phyloP scores from a whole-genome alignment of 2,888 invertebrate species.

The Caenorhabditis sulstoni region DNA sequence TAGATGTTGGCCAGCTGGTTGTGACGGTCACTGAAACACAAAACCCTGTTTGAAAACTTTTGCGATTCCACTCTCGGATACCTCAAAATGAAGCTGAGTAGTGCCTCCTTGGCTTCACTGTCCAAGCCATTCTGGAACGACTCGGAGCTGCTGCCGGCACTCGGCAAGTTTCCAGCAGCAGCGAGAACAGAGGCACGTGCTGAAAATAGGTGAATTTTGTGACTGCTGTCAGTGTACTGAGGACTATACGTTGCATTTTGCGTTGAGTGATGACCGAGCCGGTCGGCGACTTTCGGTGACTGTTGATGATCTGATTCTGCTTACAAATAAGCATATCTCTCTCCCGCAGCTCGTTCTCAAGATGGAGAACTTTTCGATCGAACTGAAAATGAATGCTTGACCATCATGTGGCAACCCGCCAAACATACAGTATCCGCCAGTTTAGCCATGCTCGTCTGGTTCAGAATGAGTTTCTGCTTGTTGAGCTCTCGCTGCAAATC shows the following conservation, averaged over 20 bases:
- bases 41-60: neutral
- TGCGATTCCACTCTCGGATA: no score
- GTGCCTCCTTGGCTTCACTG: conserved; percentile 42
- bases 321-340: conserved; percentile 70
- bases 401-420: neutral
- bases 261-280: conserved; percentile 38
- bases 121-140: conserved; percentile 61
- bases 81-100: conserved; percentile 62
- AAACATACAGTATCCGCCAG: conserved; percentile 62
- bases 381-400: conserved; percentile 56
- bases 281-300: conserved; percentile 61
- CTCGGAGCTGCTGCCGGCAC: conserved; percentile 65
- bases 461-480: conserved; percentile 63
- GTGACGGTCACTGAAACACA: conserved; percentile 59
- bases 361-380: conserved; percentile 62
- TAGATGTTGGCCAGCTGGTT: conserved; percentile 66
- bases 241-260: conserved; percentile 52
- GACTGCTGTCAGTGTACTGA: no score
- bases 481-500: conserved; percentile 66
- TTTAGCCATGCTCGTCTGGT: conserved; percentile 61
- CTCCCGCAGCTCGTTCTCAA: conserved; percentile 70
- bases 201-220: conserved; percentile 17
- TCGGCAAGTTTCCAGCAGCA: conserved; percentile 55
- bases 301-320: conserved; percentile 70
- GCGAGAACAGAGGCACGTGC: conserved; percentile 49